A percentile compares a stretch with the other conserved stretches of the same genome.
These are phyloP conservation scores for Pseudanteris insignis DNA, from an alignment of 2,888 invertebrate genomes.

Conservation along the genomic window DNA sequence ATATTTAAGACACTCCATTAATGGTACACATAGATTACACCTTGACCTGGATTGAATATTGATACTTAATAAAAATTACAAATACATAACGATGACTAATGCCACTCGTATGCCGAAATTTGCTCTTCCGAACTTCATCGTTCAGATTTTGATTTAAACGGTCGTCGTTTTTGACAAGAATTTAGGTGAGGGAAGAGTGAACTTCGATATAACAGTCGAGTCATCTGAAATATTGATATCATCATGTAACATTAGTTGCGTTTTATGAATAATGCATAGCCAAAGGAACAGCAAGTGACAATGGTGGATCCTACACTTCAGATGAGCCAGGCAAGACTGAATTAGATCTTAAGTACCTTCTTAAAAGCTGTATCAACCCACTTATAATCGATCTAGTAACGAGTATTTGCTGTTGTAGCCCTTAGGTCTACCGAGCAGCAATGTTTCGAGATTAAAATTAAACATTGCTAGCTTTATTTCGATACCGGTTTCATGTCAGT, in stretches of 20 bases:
- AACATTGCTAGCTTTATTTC: conserved; percentile 29
- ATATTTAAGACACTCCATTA: no score
- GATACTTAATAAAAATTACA: no score
- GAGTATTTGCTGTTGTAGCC: conserved; percentile 47
- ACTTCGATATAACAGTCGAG: no score
- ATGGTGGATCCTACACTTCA: conserved; percentile 63
- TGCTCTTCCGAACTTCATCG: no score
- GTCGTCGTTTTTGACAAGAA: no score
- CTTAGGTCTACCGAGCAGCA: conserved; percentile 29
- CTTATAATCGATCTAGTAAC: conserved; percentile 52
- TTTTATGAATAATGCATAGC: conserved; percentile 65
- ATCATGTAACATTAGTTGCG: conserved; percentile 54
- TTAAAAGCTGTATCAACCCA: conserved; percentile 57
- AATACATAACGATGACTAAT: no score
- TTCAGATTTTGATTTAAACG: no score
- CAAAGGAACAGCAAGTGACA: conserved; percentile 61
- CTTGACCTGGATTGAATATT: no score
- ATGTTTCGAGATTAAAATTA: conserved; percentile 20
- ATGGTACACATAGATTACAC: no score
- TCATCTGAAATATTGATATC: conserved; percentile 32
- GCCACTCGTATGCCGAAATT: no score
- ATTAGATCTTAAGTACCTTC: conserved; percentile 62
- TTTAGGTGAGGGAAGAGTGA: no score
- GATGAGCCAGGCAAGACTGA: conserved; percentile 65
- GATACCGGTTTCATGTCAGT: conserved; percentile 26